phyloP scores from a whole-genome alignment of 2,113 vertebrate genomes.

The Parotia lawesii region DNA sequence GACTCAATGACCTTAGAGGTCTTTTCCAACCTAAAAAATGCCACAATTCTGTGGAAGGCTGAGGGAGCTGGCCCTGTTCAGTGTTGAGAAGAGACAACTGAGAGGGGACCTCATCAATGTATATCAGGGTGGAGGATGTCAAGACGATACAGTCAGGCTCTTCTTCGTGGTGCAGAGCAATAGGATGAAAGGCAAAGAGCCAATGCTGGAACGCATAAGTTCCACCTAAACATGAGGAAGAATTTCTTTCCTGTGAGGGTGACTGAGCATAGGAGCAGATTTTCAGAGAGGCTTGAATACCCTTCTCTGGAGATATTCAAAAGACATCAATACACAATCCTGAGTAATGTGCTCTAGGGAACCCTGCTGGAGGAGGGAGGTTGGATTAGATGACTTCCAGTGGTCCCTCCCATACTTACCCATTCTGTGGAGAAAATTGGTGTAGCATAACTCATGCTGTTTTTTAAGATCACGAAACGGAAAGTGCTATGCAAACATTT shows the following conservation, averaged over 20 bases:
- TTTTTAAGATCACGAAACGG: neutral
- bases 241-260: neutral
- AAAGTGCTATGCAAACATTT: neutral
- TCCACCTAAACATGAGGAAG: neutral
- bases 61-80: neutral
- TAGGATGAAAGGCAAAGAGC: neutral
- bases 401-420: neutral
- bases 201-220: neutral
- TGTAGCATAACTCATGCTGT: neutral
- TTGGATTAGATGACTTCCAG: neutral
- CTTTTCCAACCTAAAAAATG: neutral
- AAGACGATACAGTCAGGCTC: neutral
- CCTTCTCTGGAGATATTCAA: neutral
- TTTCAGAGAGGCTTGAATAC: neutral
- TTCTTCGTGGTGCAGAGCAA: neutral
- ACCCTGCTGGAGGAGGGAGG: neutral
- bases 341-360: neutral
- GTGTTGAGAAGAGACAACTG: rapidly evolving
- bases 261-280: neutral
- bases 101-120: neutral
- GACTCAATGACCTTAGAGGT: neutral
- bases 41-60: neutral
- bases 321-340: neutral
- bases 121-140: neutral
- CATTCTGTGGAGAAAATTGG: neutral